These are phyloP conservation scores for Philereme vetulata DNA, from an alignment of 2,888 invertebrate genomes.

Conservation along the genomic window DNA sequence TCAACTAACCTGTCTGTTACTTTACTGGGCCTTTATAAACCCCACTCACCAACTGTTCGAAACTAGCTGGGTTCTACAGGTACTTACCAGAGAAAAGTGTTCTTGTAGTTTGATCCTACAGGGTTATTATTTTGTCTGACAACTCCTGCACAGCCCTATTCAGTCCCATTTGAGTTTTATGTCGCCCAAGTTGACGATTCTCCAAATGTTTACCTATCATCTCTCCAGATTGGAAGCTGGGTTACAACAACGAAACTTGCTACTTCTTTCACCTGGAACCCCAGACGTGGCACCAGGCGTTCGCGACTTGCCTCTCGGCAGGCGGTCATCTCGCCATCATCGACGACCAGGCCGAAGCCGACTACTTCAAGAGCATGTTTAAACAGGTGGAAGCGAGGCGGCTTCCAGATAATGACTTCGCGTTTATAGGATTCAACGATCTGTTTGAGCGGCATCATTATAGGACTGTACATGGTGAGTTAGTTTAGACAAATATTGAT, in stretches of 20 bases:
- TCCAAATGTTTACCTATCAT: too few relatives aligned
- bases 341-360: conserved; percentile 47
- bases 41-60: too few relatives aligned
- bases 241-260: conserved; percentile 45
- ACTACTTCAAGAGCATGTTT: conserved; percentile 49
- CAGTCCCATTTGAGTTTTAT: too few relatives aligned
- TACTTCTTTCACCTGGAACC: conserved; percentile 54
- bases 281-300: conserved; percentile 55
- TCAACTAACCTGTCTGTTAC: too few relatives aligned
- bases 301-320: conserved; percentile 51
- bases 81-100: too few relatives aligned
- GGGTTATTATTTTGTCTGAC: too few relatives aligned
- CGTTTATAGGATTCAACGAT: conserved; percentile 56
- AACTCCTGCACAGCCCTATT: too few relatives aligned
- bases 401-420: conserved; percentile 50
- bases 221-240: conserved; percentile 49
- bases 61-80: too few relatives aligned
- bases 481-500: not conserved
- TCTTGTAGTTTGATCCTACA: too few relatives aligned
- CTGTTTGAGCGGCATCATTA: conserved; percentile 53
- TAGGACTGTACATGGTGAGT: conserved; percentile 54
- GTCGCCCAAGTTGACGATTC: too few relatives aligned
- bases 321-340: conserved; percentile 55
- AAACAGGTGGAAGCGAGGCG: conserved; percentile 45
- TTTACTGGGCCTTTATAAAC: too few relatives aligned